phyloP scores from a whole-genome alignment of 2,113 vertebrate genomes.

The Campylomormyrus tamandua region DNA sequence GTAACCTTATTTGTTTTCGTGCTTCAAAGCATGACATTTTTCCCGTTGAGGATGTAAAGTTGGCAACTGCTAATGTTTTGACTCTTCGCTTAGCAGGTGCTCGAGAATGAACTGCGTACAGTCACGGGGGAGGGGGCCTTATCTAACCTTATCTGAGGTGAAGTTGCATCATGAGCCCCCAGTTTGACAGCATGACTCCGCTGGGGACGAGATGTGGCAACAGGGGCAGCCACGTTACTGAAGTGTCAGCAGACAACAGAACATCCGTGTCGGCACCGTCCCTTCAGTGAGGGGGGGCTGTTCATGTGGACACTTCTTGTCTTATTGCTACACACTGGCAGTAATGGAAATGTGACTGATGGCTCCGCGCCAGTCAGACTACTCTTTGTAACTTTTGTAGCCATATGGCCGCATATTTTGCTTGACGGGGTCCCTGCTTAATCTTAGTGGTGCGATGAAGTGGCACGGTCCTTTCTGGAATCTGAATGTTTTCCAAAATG shows the following conservation, averaged over 20 bases:
- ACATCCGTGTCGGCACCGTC: neutral
- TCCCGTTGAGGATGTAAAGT: neutral
- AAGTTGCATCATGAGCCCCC: neutral
- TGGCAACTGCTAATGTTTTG: neutral
- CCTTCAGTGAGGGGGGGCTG: neutral
- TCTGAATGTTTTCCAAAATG: neutral
- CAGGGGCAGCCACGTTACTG: neutral
- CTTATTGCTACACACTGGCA: neutral
- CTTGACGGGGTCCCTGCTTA: neutral
- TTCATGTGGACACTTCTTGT: neutral
- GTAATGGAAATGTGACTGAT: neutral
- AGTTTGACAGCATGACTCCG: neutral
- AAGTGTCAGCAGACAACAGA: neutral
- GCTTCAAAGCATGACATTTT: neutral
- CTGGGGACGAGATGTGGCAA: neutral
- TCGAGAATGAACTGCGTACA: neutral
- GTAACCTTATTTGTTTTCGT: neutral
- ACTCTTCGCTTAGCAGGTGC: neutral
- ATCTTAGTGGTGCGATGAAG: neutral
- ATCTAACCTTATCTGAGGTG: neutral
- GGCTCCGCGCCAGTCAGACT: neutral
- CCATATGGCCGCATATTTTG: neutral
- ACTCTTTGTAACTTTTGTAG: neutral
- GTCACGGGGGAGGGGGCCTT: neutral
- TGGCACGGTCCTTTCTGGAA: neutral